These are phyloP conservation scores for Metaphire vulgaris DNA, from an alignment of 1,140 invertebrate genomes.

Conservation along the genomic window DNA sequence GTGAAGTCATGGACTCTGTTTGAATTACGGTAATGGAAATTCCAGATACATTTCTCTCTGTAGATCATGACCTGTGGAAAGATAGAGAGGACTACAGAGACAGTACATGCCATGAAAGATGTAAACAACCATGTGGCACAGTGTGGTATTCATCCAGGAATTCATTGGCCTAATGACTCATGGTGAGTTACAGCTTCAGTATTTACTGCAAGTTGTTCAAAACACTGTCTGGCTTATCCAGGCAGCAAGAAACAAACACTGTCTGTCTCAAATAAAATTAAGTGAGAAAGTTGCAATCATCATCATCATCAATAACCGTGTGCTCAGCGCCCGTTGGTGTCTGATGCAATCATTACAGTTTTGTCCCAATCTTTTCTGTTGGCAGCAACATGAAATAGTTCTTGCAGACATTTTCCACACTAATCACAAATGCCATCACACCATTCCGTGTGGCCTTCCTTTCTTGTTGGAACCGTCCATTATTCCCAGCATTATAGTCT, in stretches of 20 bases:
- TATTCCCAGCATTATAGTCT: no score
- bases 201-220: not conserved
- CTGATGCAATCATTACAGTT: no score
- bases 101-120: slow-evolving; percentile 33
- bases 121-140: slow-evolving; percentile 39
- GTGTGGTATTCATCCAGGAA: slow-evolving; percentile 37
- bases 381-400: no score
- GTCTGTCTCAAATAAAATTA: no score
- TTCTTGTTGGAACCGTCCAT: no score
- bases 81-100: slow-evolving; percentile 4
- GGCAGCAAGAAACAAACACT: slow-evolving; percentile 11
- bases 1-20: slow-evolving; percentile 3
- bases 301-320: no score
- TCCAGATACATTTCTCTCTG: slow-evolving; percentile 11
- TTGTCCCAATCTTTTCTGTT: no score
- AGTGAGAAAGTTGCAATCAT: no score
- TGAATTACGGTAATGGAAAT: slow-evolving; percentile 12
- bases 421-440: no score
- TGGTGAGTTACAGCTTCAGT: not conserved
- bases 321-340: no score
- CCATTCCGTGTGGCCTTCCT: no score
- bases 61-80: slow-evolving; percentile 6
- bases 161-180: slow-evolving; percentile 31
- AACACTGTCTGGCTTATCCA: slow-evolving; percentile 9
- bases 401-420: no score